A percentile compares a stretch with the other conserved stretches of the same genome.
phyloP scores from a whole-genome alignment of 2,797 vertebrate species.

The Clarias pachynema region DNA sequence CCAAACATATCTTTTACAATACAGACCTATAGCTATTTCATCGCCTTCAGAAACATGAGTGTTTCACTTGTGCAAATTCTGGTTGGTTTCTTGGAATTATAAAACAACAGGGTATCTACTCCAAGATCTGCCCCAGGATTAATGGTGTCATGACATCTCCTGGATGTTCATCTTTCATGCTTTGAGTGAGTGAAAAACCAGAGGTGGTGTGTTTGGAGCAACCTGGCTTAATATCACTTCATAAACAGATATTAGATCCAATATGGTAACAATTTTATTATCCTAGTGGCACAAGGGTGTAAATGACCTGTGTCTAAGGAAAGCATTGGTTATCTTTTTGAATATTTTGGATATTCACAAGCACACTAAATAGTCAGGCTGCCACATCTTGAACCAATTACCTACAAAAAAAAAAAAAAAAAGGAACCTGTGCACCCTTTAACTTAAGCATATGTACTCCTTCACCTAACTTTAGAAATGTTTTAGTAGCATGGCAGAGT shows the following conservation, averaged over 20 bases:
- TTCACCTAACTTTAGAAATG: background rate
- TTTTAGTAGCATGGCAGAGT: background rate
- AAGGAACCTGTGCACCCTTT: background rate
- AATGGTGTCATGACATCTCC: background rate
- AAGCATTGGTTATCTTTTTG: background rate
- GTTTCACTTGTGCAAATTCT: background rate
- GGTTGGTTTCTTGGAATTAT: background rate
- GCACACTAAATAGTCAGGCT: background rate
- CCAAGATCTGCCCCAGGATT: background rate
- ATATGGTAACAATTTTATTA: background rate
- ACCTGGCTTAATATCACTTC: background rate
- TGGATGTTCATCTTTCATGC: conserved; percentile 12
- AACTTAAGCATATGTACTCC: background rate
- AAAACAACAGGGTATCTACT: background rate
- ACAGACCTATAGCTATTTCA: background rate
- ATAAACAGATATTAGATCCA: conserved; percentile 1
- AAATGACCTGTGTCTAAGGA: background rate
- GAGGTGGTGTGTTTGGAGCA: background rate
- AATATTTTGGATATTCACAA: background rate
- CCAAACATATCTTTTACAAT: background rate
- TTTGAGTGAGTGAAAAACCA: background rate
- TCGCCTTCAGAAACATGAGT: background rate
- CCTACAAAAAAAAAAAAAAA: background rate
- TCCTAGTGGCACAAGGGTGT: background rate
- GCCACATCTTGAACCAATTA: background rate